Base-by-base conservation (phyloP, 2,113 vertebrate species). In the Zosterops pallidus region DNA sequence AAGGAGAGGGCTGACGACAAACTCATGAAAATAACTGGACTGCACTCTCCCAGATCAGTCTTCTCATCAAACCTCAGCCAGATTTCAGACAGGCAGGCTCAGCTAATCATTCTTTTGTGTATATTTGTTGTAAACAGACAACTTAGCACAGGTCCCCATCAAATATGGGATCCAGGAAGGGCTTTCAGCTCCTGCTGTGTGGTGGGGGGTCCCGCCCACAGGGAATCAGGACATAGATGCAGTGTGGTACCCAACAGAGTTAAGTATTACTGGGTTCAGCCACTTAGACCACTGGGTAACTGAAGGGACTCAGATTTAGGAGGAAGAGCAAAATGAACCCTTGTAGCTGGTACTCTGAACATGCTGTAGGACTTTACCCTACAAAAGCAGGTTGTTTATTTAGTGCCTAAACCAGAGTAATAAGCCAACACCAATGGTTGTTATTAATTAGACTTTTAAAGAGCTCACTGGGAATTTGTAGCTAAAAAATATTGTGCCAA, bases 391-490 rank as follows among this genome's bases (percentile, higher is more conserved):
- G 35, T 25, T 91, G 50, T 69, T 96, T 91, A 70, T 89, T 90
- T 70, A 83, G 39, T 53, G 9, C 44, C 62, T 79, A 81, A 92
- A 79, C 55, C 31, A 76, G 52, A 80, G 37, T 28, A 87, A 71
- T 72, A 94, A 90, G 81, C 68, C 86, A 81, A 85, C 53, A 49
- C 33, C 88, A 97, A 92, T 70, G 50, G 71, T 71, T 92, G 67
- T 39, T 94, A 89, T 86, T 97, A 96, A 97, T 97, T 91, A 96
- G 88, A 85, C 93, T 96, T 96, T 95, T 95, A 94, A 96, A 95
- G 93, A 95, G 29, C 62, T 95, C 18, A 65, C 57, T 92, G 83
- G 86, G 92, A 96, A 95, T 96, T 94, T 44, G 78, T 78, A 95
- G 85, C 70, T 94, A 90, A 95, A 94, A 97, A 86, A 96, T 91